Evolutionary conservation across 1,140 invertebrate species (phyloP), one percentile per base, ranked within the genome.

Genomic region (Dendrolimus punctatus): DNA sequence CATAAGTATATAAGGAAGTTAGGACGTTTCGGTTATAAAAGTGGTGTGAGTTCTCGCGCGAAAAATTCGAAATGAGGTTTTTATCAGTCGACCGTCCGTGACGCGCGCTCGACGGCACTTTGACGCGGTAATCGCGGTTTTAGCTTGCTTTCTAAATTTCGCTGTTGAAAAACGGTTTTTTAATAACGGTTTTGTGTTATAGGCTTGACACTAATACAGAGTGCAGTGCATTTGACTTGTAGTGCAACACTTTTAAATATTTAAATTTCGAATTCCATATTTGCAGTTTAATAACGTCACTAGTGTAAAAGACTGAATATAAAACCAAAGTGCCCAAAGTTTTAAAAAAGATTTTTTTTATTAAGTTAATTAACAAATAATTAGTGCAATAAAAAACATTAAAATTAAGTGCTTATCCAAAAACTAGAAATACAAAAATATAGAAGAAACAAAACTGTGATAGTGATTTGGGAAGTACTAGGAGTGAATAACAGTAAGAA

Each of bases 11-110:
- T 83, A 85, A 80, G 51, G 73, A 64, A 82, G 62, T 70, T 82
- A 73, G 62, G 71, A 73, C 76, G 69, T 79, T 84, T 68, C 57
- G 42, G 41, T 55, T 59, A 60, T 59, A 58, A 23, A 38, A 60
- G 56, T 46, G 55, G 60, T 61, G 70, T 68, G 64, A 71, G 71
- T 82, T 85, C 77, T 76, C 82, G 82, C 82, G 82, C 80, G 80
- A 83, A 85, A 85, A 85, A 82, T 85, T 83, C 74, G 79, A 85
- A 85, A 76, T 75, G 62, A 23, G 23, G 59, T 77, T 83, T 80
- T 83, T 85, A 83, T 85, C 82, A 83, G 77, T 83, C 71, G 68
- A 23, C 23, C 59, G 57, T 59, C 66, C 58, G 57, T 51, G 60
- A 58, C 56, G 64, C 58, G 52, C 49, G 53, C 39, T 42, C 7